These are phyloP conservation scores for Anolis apletophallus DNA, from an alignment of 2,797 vertebrate species.

Conservation along the genomic window DNA sequence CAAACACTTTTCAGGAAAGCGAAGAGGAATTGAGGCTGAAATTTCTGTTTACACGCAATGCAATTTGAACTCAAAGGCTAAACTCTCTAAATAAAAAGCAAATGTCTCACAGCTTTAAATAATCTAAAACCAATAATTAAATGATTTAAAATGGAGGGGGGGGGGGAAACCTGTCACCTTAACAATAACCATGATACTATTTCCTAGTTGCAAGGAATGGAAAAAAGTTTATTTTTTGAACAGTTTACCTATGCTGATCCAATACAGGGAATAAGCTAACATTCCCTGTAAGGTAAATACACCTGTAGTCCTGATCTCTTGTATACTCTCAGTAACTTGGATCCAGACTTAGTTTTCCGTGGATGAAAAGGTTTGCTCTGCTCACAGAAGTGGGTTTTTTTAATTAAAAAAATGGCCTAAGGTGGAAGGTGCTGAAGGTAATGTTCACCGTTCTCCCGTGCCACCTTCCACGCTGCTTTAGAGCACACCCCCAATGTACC, in stretches of 20 bases:
- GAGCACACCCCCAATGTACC: not conserved
- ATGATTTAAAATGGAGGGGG: no score
- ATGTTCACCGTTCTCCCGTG: not conserved
- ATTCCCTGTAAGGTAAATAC: not conserved
- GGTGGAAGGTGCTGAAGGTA: not conserved
- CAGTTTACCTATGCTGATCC: not conserved
- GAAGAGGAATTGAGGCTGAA: no score
- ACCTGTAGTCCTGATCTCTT: not conserved
- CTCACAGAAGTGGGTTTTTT: not conserved
- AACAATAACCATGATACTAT: not conserved
- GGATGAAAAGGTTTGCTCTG: not conserved
- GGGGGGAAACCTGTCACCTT: not conserved
- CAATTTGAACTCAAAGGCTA: conserved; percentile 37
- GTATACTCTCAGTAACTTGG: not conserved
- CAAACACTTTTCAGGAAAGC: no score
- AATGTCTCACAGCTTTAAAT: conserved; percentile 1
- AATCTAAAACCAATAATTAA: not conserved
- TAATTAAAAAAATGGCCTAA: not conserved
- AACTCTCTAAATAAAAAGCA: conserved; percentile 29
- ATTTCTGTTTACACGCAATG: conserved; percentile 28
- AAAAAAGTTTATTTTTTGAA: not conserved
- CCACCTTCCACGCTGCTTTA: not conserved
- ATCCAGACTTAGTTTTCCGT: not conserved
- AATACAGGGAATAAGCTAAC: not conserved
- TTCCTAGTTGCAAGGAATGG: not conserved